A percentile compares a stretch with the other conserved stretches of the same genome.
These are phyloP conservation scores for Parnassius apollo DNA, from an alignment of 2,888 invertebrate species.

Conservation along the genomic window DNA sequence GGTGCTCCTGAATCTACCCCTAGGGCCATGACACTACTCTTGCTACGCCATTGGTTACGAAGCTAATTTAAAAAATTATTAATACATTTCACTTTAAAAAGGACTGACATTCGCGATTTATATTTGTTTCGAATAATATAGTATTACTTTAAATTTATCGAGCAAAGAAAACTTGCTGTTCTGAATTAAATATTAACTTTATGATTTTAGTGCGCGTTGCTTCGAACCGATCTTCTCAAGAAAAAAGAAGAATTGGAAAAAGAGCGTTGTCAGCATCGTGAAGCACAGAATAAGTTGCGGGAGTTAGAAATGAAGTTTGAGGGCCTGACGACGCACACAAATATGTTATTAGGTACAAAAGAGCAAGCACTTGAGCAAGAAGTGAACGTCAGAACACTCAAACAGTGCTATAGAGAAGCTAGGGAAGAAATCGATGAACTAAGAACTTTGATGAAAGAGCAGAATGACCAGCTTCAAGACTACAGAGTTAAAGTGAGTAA, in stretches of 20 bases:
- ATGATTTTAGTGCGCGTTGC: constrained; percentile 59
- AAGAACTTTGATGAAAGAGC: constrained; percentile 82
- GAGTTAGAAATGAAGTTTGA: constrained; percentile 64
- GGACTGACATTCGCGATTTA: background rate
- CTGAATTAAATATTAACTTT: background rate
- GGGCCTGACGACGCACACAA: constrained; percentile 59
- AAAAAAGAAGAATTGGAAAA: constrained; percentile 81
- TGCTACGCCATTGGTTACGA: no score
- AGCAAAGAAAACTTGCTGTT: background rate
- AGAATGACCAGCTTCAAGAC: constrained; percentile 84
- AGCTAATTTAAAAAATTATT: no score
- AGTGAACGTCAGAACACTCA: constrained; percentile 61
- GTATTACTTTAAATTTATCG: background rate
- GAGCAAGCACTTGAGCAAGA: constrained; percentile 84
- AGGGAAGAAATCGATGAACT: constrained; percentile 81
- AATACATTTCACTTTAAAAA: no score
- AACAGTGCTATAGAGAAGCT: constrained; percentile 83
- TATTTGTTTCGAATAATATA: background rate
- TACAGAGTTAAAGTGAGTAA: constrained; percentile 83
- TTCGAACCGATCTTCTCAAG: constrained; percentile 59
- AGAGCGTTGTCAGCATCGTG: constrained; percentile 80
- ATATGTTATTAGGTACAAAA: constrained; percentile 75
- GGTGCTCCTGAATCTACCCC: no score
- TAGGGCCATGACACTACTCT: no score
- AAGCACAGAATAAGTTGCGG: constrained; percentile 61